Evolutionary conservation across 2,797 vertebrate genomes (phyloP), one percentile per base, ranked within the genome.

Genomic region (Pitangus sulphuratus): DNA sequence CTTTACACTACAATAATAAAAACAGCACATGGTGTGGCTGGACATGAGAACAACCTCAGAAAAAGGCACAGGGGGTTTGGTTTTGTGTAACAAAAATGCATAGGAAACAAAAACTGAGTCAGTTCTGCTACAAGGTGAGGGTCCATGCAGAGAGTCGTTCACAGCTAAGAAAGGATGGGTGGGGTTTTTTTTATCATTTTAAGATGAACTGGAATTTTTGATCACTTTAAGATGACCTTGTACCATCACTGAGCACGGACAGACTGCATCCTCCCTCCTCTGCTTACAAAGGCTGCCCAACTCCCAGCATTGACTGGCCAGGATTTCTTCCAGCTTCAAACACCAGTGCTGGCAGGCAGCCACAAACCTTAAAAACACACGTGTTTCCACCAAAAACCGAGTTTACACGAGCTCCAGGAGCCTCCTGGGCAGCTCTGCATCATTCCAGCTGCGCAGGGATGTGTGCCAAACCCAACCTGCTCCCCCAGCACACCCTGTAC

Each of bases 131-230:
- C 90, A 75, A 51, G 82, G 93, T 65, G 79, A 92, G 94, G 82
- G 71, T 81, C 89, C 96, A 96, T 96, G 95, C 96, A 94, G 64
- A 95, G 86, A 65, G 33, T 88, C 89, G 76, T 42, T 78, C 62
- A 93, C 82, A 95, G 85, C 60, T 79, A 91, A 82, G 53, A 72
- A 68, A 61, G 54, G 47, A 28, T 12, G 18, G 11, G 8, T 6
- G 11, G 11, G 24, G 4, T 0, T 11, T 33, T 6, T 9, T 50
- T 50, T 11, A 57, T 16, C n/a, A 45, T 54, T 84, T 74, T n/a
- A 84, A 58, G 51, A 53, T 1, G 0, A 76, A 62, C 12, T 53
- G 53, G 15, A 10, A 1, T 71, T 39, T 47, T 82, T 64, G 44
- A 47, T 61, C 12, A 0, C 39, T 91, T 93, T 58, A 33, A 82